Percentiles rank a stretch among this genome's conserved stretches.
Evolutionary conservation across 1,140 invertebrate genomes (phyloP).

Genomic region (Drosophila subobscura): DNA sequence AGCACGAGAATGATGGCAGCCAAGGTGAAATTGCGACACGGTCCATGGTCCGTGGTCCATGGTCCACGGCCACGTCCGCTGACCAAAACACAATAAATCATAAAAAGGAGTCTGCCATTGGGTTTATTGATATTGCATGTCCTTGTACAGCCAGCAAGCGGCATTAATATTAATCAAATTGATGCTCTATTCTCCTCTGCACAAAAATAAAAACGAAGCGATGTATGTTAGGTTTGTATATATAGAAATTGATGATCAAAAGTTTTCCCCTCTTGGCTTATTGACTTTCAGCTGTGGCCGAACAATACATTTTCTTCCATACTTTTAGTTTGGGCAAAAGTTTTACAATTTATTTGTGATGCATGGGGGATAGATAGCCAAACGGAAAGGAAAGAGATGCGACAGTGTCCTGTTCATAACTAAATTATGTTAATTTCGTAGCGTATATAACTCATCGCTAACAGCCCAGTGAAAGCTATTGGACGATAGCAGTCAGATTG

Average conservation of each 20-base stretch:
- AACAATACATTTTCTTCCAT: constrained; percentile 44
- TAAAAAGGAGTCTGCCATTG: constrained; percentile 57
- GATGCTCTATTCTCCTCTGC: constrained; percentile 29
- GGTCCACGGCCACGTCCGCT: constrained; percentile 43
- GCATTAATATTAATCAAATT: constrained; percentile 77
- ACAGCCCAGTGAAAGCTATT: constrained; percentile 58
- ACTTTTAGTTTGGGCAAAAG: constrained; percentile 29
- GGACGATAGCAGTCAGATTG: constrained; percentile 43
- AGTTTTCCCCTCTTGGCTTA: constrained; percentile 55
- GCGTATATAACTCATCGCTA: constrained; percentile 57
- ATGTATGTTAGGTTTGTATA: constrained; percentile 27
- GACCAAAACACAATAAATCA: constrained; percentile 72
- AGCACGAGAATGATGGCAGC: constrained; percentile 64
- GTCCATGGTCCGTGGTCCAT: not conserved
- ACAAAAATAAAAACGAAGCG: not conserved
- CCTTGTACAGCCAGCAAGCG: constrained; percentile 31
- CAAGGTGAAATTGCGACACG: constrained; percentile 61
- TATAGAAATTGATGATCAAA: constrained; percentile 61
- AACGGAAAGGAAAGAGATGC: not conserved
- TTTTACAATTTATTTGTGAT: constrained; percentile 57
- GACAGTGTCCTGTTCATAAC: constrained; percentile 50
- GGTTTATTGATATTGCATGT: constrained; percentile 76
- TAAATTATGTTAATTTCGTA: constrained; percentile 74
- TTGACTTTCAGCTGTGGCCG: constrained; percentile 70
- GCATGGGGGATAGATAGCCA: constrained; percentile 1